A percentile compares a stretch with the other conserved stretches of the same genome.
phyloP scores from a whole-genome alignment of 2,797 vertebrate genomes.

The Sternarchorhynchus goeldii region DNA sequence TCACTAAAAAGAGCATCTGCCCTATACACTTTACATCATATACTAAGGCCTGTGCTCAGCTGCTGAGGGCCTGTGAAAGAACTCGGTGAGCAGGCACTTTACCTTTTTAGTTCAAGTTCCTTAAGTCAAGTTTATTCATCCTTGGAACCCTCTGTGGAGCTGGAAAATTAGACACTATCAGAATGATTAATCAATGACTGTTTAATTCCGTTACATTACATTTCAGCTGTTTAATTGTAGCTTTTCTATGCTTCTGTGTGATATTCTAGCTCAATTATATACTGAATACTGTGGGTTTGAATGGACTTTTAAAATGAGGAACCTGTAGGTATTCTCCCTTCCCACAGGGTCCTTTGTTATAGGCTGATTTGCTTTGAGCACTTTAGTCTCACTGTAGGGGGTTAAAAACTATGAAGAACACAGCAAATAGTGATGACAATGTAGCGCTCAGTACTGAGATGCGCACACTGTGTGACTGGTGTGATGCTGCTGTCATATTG shows the following conservation, averaged over 20 bases:
- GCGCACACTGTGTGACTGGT: neutral
- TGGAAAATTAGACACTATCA: slow-evolving; percentile 65
- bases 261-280: slow-evolving; percentile 20
- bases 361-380: slow-evolving; percentile 2
- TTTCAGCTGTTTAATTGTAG: slow-evolving; percentile 54
- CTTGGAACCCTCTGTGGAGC: slow-evolving; percentile 54
- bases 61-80: slow-evolving; percentile 6
- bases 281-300: neutral
- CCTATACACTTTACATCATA: neutral
- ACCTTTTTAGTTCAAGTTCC: slow-evolving; percentile 66
- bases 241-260: slow-evolving; percentile 11
- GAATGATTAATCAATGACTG: slow-evolving; percentile 67
- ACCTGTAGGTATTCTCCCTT: neutral
- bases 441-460: no score
- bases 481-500: neutral
- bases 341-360: neutral
- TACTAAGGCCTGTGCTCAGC: neutral
- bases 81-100: neutral
- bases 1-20: neutral
- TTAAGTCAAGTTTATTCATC: slow-evolving; percentile 60
- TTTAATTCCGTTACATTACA: slow-evolving; percentile 64
- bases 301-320: slow-evolving; percentile 7
- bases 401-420: neutral
- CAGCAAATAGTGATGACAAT: neutral
- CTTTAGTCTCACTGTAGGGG: neutral